These are phyloP conservation scores for Notiomystis cincta DNA, from an alignment of 2,113 vertebrate genomes.

Conservation along the genomic window DNA sequence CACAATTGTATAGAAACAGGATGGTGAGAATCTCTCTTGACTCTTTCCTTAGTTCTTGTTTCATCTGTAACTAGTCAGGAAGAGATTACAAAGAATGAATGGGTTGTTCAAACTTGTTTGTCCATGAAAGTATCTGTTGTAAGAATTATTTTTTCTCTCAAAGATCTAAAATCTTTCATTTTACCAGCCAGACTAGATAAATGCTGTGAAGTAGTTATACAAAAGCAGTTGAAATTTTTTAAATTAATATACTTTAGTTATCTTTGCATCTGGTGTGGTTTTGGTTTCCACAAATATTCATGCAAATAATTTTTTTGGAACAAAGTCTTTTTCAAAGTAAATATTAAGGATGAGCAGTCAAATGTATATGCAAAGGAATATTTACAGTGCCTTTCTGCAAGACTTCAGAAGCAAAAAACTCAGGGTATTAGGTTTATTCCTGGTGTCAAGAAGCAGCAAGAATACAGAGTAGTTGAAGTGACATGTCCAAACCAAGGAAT, in stretches of 20 bases:
- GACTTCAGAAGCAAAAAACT: neutral
- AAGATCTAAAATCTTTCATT: neutral
- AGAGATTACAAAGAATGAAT: neutral
- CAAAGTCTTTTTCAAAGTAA: neutral
- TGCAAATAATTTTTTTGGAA: neutral
- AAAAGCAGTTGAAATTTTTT: neutral
- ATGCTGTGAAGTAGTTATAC: neutral
- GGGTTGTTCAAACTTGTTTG: neutral
- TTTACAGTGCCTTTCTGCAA: neutral
- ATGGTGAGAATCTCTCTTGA: neutral
- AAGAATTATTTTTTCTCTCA: neutral
- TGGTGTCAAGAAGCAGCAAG: neutral
- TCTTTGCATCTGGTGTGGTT: neutral
- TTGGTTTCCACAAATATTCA: slow-evolving; percentile 9
- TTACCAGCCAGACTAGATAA: neutral
- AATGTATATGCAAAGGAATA: neutral
- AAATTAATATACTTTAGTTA: neutral
- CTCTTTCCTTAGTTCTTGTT: neutral
- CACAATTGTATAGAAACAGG: neutral
- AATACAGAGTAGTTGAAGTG: neutral
- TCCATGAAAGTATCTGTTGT: neutral
- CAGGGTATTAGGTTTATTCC: neutral
- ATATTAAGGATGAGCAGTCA: neutral
- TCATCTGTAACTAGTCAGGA: neutral
- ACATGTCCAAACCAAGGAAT: neutral